Evolutionary conservation across 2,888 invertebrate genomes (phyloP), one percentile per base, ranked within the genome.

Genomic region (Drosophila affinis): DNA sequence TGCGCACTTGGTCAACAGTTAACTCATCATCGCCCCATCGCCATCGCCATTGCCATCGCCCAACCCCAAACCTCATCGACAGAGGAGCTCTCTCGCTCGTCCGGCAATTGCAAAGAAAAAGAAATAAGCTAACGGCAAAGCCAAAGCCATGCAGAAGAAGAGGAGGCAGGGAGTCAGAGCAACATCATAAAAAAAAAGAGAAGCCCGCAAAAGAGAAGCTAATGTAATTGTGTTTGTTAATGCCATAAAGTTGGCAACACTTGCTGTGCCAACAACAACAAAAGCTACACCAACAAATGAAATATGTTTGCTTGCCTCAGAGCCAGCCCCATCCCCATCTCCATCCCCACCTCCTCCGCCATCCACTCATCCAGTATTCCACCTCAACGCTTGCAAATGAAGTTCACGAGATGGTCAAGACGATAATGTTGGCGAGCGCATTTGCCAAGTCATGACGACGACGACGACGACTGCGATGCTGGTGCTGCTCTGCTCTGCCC

Each of bases 201-300:
- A 62, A 76, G 63, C 63, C 68, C 61, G 54, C 77, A 58, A 58
- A 39, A 39, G 39, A 56, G 61, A 58, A 64, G 82, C 75, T 78
- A 79, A 78, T 84, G 89, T 85, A 79, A 87, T 89, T 87, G 85
- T 84, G 79, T 82, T 88, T 87, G 89, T 87, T 86, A 87, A 87
- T 85, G 89, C 88, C 87, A 80, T 86, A 85, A 89, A 88, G 89
- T 85, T 86, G 85, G 88, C 83, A 86, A 86, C 89, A 88, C 81
- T 88, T 87, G 83, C 87, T 88, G 72, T 83, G 86, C 87, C 81
- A 78, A 72, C 81, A 74, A 55, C 52, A 39, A 21, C 46, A 54
- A 32, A 48, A 48, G 47, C 54, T 75, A 70, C 62, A 78, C 71
- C 53, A 9, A 18, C 53, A 85, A 85, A 82, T 81, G 86, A 87